Percentiles rank a stretch among this genome's conserved stretches.
Evolutionary conservation across 2,113 vertebrate species (phyloP).

Genomic region (Protobothrops flavoviridis): DNA sequence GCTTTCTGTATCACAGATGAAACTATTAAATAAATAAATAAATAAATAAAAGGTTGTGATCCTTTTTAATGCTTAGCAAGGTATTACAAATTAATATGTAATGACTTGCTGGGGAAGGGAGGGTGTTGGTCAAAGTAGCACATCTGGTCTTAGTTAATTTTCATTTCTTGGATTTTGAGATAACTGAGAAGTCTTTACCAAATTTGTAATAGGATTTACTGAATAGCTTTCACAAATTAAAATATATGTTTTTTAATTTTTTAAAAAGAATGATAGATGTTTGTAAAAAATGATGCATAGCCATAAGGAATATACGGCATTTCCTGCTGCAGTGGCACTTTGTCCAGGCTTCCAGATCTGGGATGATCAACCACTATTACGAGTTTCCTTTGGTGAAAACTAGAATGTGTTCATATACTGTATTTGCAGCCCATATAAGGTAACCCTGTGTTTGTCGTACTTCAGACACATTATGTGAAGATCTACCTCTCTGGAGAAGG

Average conservation of each 20-base stretch:
- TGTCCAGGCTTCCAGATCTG: background rate
- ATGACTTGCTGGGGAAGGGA: slow-evolving; percentile 4
- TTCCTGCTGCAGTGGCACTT: background rate
- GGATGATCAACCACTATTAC: background rate
- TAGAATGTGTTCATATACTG: background rate
- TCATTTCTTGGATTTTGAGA: background rate
- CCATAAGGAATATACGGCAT: background rate
- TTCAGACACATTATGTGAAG: background rate
- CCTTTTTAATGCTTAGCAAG: background rate
- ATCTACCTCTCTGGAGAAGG: background rate
- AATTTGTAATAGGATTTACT: background rate
- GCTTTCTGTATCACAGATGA: no score
- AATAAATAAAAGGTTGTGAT: no score
- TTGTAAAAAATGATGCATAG: background rate
- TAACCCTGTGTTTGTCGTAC: background rate
- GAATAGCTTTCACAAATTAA: background rate
- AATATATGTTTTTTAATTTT: background rate
- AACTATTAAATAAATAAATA: no score
- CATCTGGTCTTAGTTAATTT: background rate
- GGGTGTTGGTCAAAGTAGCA: background rate
- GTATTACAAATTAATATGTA: slow-evolving; percentile 12
- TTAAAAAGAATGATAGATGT: background rate
- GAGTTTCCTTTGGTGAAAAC: background rate
- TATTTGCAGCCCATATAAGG: background rate
- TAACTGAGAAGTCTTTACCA: background rate